A percentile compares a stretch with the other conserved stretches of the same genome.
Evolutionary conservation across 2,113 vertebrate species (phyloP).

Genomic region (Pluvialis apricaria): DNA sequence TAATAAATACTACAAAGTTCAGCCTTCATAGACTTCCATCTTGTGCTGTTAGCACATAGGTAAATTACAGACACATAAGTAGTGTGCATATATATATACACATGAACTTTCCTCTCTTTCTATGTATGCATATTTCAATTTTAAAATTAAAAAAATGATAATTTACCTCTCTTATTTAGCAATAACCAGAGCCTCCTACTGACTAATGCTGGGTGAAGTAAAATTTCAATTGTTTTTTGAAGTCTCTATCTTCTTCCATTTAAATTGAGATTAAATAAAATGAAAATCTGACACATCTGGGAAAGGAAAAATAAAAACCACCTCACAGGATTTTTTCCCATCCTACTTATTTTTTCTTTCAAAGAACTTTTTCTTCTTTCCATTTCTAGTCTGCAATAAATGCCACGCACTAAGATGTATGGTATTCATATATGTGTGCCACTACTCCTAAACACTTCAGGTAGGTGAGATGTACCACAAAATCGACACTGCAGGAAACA

Average conservation of each 20-base stretch:
- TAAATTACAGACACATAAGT: background rate
- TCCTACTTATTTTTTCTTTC: background rate
- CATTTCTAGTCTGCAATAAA: background rate
- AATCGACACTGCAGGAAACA: background rate
- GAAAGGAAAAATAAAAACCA: background rate
- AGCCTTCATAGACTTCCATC: background rate
- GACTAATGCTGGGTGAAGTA: background rate
- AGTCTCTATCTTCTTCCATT: background rate
- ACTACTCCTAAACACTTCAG: background rate
- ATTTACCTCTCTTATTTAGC: background rate
- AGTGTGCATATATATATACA: background rate
- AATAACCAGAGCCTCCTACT: background rate
- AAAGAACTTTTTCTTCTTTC: background rate
- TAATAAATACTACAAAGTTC: background rate
- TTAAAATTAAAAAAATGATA: background rate
- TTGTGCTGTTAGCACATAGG: background rate
- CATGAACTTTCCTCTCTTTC: background rate
- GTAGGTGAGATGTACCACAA: background rate
- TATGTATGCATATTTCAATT: background rate
- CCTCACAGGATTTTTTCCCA: background rate
- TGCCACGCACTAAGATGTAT: background rate
- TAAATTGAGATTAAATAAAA: background rate
- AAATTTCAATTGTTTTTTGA: background rate
- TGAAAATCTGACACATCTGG: background rate
- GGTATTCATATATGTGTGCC: fast-evolving